Evolutionary conservation across 1,140 invertebrate genomes (phyloP).

Genomic region (Drosophila novamexicana): DNA sequence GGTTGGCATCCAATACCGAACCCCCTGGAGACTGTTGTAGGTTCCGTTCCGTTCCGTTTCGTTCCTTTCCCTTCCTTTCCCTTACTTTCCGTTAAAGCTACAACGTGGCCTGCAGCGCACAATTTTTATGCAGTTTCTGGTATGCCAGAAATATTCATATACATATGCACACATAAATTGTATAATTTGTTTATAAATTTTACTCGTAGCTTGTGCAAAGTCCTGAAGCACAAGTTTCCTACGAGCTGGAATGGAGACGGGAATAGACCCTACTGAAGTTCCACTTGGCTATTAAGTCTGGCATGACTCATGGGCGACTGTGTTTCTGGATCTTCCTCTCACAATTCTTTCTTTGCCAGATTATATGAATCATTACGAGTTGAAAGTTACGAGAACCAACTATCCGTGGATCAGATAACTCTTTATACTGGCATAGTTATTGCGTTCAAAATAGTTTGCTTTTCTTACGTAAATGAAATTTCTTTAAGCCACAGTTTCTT

Average conservation of each 20-base stretch:
- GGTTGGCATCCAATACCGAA: conserved; percentile 24
- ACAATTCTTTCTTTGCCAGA: not conserved
- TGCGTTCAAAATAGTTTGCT: not conserved
- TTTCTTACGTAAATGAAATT: no score
- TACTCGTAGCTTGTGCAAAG: conserved; percentile 1
- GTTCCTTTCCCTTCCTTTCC: not conserved
- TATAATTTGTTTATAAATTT: conserved; percentile 77
- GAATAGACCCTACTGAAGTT: not conserved
- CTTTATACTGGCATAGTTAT: not conserved
- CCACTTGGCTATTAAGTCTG: not conserved
- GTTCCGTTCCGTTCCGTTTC: not conserved
- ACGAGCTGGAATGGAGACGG: not conserved
- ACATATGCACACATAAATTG: conserved; percentile 9
- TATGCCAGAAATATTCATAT: conserved; percentile 66
- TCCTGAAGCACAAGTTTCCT: conserved; percentile 8
- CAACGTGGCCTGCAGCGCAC: conserved; percentile 16
- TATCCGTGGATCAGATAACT: not conserved
- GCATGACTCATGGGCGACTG: conserved; percentile 27
- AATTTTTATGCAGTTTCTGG: conserved; percentile 16
- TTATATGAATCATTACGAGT: conserved; percentile 11
- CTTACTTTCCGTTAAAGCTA: not conserved
- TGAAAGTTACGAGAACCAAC: conserved; percentile 2
- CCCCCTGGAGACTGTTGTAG: conserved; percentile 11
- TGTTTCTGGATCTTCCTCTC: conserved; percentile 1
- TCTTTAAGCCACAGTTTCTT: no score